A percentile compares a stretch with the other conserved stretches of the same genome.
phyloP scores from a whole-genome alignment of 35 echinoderm and acorn worm genomes.

The Apostichopus californicus region DNA sequence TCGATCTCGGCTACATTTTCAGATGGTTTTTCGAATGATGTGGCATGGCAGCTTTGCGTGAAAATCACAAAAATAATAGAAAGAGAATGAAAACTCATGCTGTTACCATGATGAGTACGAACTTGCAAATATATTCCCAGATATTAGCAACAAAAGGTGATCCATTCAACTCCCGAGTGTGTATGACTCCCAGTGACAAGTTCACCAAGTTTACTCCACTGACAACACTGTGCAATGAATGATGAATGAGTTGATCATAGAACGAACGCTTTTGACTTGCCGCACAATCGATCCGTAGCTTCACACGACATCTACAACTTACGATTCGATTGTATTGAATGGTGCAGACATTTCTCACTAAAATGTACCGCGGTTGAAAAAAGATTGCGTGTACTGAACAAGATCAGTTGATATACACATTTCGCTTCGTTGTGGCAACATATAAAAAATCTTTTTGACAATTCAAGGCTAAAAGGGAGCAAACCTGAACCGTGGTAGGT shows the following conservation, averaged over 20 bases:
- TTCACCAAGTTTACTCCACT: slow-evolving; percentile 36
- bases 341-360: background rate
- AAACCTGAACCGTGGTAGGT: background rate
- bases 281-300: slow-evolving; percentile 34
- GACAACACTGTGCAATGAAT: slow-evolving; percentile 48
- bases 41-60: slow-evolving; percentile 13
- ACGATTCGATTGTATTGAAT: background rate
- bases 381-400: background rate
- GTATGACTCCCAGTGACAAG: slow-evolving; percentile 12
- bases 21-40: slow-evolving; percentile 4
- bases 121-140: slow-evolving; percentile 3
- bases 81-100: slow-evolving; percentile 16
- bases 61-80: slow-evolving; percentile 51
- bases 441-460: background rate
- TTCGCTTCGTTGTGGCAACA: too few species aligned
- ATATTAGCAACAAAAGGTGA: background rate
- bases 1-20: slow-evolving; percentile 44
- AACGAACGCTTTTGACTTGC: slow-evolving; percentile 49
- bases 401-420: background rate
- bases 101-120: slow-evolving; percentile 49
- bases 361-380: background rate
- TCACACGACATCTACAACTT: background rate
- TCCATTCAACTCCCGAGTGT: slow-evolving; percentile 41
- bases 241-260: slow-evolving; percentile 40
- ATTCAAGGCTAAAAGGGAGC: background rate